Conservation (phyloP, 2,113 vertebrate genomes). For the Piprites chloris region DNA sequence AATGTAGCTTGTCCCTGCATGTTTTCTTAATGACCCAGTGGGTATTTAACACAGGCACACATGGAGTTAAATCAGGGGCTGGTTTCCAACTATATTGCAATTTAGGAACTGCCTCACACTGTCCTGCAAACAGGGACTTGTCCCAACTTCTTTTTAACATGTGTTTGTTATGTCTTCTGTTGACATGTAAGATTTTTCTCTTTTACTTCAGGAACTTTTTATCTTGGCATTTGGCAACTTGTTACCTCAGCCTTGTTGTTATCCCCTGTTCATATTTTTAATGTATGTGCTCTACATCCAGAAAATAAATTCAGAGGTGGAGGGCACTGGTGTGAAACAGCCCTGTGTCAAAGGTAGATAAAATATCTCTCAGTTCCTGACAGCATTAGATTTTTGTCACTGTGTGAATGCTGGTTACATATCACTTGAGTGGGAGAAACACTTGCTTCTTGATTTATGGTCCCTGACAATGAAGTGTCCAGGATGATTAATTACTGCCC, state of each 20-base stretch:
- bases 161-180: not conserved
- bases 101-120: too few species aligned
- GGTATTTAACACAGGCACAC: not conserved
- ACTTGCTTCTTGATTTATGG: constrained; percentile 68
- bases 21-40: accelerated
- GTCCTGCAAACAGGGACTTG: not conserved
- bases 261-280: not conserved
- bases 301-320: constrained; percentile 38
- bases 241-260: not conserved
- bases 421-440: constrained; percentile 28
- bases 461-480: constrained; percentile 55
- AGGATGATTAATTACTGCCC: constrained; percentile 64
- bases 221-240: not conserved
- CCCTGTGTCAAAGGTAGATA: constrained; percentile 19
- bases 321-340: constrained; percentile 22
- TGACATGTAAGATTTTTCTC: not conserved
- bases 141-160: accelerated
- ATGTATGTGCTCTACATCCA: not conserved
- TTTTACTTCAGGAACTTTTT: not conserved
- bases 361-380: constrained; percentile 16
- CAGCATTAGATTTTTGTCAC: constrained; percentile 43
- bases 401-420: not conserved
- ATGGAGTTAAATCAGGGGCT: not conserved
- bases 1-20: accelerated
- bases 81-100: accelerated